Conservation (phyloP, 2,888 invertebrate genomes). For the Xylocampa areola region DNA sequence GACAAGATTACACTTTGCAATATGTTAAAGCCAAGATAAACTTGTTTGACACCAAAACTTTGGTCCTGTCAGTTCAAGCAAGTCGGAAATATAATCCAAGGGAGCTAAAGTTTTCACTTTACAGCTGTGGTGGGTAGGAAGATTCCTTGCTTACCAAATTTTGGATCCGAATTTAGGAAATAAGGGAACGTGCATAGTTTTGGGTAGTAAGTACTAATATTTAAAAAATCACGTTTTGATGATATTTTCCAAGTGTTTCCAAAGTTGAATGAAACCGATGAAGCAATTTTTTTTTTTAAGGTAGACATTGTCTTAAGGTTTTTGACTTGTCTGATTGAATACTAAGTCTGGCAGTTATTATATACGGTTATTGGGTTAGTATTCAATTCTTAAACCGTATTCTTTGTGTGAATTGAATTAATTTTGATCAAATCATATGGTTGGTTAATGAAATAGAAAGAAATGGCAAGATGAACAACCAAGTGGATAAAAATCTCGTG, state of each 20-base stretch:
- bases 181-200: conserved; percentile 13
- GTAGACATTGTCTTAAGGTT: too few relatives aligned
- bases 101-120: conserved; percentile 4
- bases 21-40: conserved; percentile 21
- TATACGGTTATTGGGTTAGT: too few relatives aligned
- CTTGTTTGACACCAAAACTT: conserved; percentile 7
- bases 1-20: background rate
- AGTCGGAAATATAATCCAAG: conserved; percentile 17
- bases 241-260: background rate
- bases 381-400: too few relatives aligned
- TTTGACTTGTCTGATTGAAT: too few relatives aligned
- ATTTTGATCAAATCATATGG: too few relatives aligned
- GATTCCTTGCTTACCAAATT: conserved; percentile 6
- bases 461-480: too few relatives aligned
- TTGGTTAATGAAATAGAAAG: too few relatives aligned
- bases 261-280: too few relatives aligned
- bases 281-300: too few relatives aligned
- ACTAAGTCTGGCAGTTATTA: too few relatives aligned
- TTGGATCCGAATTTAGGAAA: conserved; percentile 8
- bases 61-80: conserved; percentile 4
- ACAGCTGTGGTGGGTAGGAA: background rate
- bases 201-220: conserved; percentile 5
- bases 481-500: too few relatives aligned
- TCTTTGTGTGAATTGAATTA: too few relatives aligned
- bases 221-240: background rate